A percentile compares a stretch with the other conserved stretches of the same genome.
Conservation (phyloP, 2,797 vertebrate genomes). For the Rhincodon typus region DNA sequence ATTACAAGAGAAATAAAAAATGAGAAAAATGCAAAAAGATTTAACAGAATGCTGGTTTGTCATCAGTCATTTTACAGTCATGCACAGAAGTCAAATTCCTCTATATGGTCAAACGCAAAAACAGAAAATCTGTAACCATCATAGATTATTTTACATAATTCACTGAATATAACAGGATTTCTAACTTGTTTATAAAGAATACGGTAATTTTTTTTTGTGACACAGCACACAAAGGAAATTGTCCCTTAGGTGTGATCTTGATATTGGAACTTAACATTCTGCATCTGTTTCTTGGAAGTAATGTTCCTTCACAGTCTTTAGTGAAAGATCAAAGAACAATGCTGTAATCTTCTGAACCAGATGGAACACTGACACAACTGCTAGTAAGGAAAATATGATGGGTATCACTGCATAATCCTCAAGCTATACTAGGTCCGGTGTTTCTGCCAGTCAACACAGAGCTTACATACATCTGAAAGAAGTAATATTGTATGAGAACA, state of each 20-base stretch:
- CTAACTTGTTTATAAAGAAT: not conserved
- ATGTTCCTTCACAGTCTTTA: not conserved
- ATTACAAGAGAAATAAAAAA: not conserved
- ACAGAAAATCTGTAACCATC: not conserved
- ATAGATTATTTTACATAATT: not conserved
- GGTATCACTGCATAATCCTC: not conserved
- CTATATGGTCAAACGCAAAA: not conserved
- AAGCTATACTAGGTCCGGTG: not conserved
- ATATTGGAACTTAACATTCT: not conserved
- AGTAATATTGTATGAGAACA: not conserved
- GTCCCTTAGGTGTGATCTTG: not conserved
- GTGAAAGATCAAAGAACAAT: not conserved
- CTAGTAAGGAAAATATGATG: not conserved
- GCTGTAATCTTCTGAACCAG: not conserved
- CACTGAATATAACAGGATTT: not conserved
- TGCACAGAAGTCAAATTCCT: not conserved
- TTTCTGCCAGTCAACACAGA: not conserved
- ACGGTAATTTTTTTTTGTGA: not conserved
- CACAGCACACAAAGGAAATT: not conserved
- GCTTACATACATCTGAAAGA: not conserved
- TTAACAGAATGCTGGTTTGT: not conserved
- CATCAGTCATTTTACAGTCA: not conserved
- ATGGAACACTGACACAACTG: not conserved
- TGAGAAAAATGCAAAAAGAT: not conserved
- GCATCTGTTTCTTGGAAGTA: conserved; percentile 18